These are phyloP conservation scores for Bombus superbus DNA, from an alignment of 1,140 invertebrate species.

Conservation along the genomic window DNA sequence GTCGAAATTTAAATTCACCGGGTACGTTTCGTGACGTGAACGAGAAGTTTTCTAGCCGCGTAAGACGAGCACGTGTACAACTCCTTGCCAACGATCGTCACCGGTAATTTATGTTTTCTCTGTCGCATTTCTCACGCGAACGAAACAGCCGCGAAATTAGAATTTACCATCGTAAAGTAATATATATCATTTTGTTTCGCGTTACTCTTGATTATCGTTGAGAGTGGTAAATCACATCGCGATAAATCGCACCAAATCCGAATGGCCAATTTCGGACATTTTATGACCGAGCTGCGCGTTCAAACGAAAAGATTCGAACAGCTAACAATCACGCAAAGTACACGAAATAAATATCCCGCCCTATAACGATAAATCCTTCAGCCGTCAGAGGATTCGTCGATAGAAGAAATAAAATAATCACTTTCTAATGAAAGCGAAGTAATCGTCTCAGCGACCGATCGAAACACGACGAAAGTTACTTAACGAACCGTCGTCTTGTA, in stretches of 20 bases:
- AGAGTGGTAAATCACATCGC: not conserved
- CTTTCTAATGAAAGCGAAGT: too few relatives aligned
- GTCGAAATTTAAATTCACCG: conserved; percentile 42
- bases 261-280: not conserved
- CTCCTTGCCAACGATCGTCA: not conserved
- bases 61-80: not conserved
- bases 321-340: too few relatives aligned
- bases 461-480: too few relatives aligned
- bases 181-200: not conserved
- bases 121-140: not conserved
- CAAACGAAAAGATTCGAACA: too few relatives aligned
- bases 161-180: not conserved
- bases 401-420: too few relatives aligned
- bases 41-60: not conserved
- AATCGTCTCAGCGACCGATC: too few relatives aligned
- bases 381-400: too few relatives aligned
- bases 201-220: not conserved
- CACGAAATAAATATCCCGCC: too few relatives aligned
- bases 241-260: not conserved
- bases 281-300: not conserved
- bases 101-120: not conserved
- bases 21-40: not conserved
- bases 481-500: too few relatives aligned
- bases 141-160: not conserved
- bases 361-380: too few relatives aligned